Conservation (phyloP, 2,797 vertebrate genomes). For the Xenops minutus region DNA sequence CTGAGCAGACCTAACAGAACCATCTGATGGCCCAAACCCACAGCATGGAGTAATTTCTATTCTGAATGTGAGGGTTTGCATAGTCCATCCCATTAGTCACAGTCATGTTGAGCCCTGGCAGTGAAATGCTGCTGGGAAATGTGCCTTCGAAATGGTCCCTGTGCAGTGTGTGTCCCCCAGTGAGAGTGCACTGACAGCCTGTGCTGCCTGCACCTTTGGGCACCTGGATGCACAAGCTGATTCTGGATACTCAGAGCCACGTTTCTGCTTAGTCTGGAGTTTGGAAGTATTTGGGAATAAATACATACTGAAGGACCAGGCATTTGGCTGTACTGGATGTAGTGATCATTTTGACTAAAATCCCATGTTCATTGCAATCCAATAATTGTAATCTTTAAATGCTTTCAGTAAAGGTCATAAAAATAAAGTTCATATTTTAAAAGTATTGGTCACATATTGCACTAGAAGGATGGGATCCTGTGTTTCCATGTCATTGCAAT, state of each 20-base stretch:
- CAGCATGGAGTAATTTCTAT: background rate
- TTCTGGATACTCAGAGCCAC: background rate
- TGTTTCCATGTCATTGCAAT: background rate
- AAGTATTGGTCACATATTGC: background rate
- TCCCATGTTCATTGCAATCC: background rate
- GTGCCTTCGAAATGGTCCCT: background rate
- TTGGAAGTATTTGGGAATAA: background rate
- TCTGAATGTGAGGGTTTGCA: background rate
- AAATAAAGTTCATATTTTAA: background rate
- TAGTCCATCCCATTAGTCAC: background rate
- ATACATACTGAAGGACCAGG: background rate
- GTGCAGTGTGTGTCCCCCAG: background rate
- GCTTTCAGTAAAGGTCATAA: background rate
- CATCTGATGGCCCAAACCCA: background rate
- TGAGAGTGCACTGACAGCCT: background rate
- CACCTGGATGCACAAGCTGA: background rate
- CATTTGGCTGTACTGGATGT: background rate
- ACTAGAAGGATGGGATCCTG: background rate
- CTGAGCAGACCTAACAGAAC: background rate
- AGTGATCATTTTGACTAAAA: background rate
- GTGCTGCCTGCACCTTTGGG: background rate
- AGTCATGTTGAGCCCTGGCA: background rate
- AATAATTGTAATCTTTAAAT: background rate
- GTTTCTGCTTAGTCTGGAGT: background rate
- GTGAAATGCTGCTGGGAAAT: background rate